These are phyloP conservation scores for Varanus salvator DNA, from an alignment of 2,113 vertebrate genomes.

Conservation along the genomic window DNA sequence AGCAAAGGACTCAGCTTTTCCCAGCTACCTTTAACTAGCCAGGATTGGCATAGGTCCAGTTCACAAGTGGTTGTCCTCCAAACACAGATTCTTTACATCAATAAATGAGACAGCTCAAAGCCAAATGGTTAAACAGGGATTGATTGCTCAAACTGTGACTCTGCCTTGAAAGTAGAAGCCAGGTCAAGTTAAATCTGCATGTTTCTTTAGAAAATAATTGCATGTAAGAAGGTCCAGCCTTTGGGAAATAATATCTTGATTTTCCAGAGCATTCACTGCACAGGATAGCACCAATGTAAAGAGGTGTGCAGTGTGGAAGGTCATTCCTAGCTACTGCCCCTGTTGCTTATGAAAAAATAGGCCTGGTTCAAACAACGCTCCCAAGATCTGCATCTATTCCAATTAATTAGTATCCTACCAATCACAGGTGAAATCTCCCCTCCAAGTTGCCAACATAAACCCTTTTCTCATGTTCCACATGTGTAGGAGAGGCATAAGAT, in stretches of 20 bases:
- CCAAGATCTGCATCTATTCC: not conserved
- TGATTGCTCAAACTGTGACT: not conserved
- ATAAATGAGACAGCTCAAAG: not conserved
- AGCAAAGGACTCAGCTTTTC: not conserved
- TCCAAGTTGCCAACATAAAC: not conserved
- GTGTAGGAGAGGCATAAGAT: not conserved
- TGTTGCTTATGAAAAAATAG: not conserved
- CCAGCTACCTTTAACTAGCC: slow-evolving; percentile 1
- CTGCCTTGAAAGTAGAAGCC: not conserved
- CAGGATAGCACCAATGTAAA: not conserved
- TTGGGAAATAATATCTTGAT: not conserved
- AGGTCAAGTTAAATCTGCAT: not conserved
- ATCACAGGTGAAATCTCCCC: not conserved
- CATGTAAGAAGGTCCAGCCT: not conserved
- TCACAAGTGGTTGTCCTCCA: not conserved
- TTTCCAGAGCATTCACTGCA: not conserved
- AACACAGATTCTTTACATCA: not conserved
- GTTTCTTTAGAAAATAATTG: not conserved
- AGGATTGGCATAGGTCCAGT: slow-evolving; percentile 7
- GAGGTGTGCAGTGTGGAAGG: not conserved
- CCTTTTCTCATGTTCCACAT: not conserved
- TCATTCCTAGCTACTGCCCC: not conserved
- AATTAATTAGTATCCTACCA: not conserved
- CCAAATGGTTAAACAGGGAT: not conserved
- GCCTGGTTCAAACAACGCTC: not conserved